Evolutionary conservation across 2,888 invertebrate genomes (phyloP).

Genomic region (Leptarthrus brevirostris): DNA sequence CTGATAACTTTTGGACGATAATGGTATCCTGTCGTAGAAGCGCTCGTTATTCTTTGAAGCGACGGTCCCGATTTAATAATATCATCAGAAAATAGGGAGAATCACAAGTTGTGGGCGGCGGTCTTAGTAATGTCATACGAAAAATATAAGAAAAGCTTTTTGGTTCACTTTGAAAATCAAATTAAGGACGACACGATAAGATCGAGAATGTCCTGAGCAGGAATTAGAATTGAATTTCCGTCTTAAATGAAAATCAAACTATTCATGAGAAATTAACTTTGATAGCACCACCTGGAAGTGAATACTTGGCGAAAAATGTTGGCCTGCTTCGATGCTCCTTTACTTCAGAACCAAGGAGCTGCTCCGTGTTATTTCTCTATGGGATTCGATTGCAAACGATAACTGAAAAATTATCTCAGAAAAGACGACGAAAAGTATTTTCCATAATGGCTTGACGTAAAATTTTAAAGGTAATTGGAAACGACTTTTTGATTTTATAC

Average conservation of each 20-base stretch:
- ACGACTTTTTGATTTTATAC: too few relatives aligned
- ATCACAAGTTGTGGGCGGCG: neutral
- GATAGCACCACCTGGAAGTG: slow-evolving; percentile 23
- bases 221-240: slow-evolving; percentile 20
- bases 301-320: neutral
- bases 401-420: slow-evolving; percentile 15
- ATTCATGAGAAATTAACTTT: slow-evolving; percentile 17
- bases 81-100: slow-evolving; percentile 12
- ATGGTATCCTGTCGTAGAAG: slow-evolving; percentile 29
- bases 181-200: slow-evolving; percentile 38
- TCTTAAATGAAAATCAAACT: slow-evolving; percentile 26
- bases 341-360: neutral
- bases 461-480: too few relatives aligned
- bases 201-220: slow-evolving; percentile 25
- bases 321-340: too few relatives aligned
- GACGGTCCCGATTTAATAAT: slow-evolving; percentile 20
- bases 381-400: slow-evolving; percentile 25
- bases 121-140: slow-evolving; percentile 25
- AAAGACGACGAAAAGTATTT: neutral
- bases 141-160: neutral
- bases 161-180: slow-evolving; percentile 28
- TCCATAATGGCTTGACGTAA: too few relatives aligned
- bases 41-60: slow-evolving; percentile 2
- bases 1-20: slow-evolving; percentile 23
- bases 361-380: neutral